Evolutionary conservation across 2,888 invertebrate genomes (phyloP), one percentile per base, ranked within the genome.

Genomic region (Trichacis sp.): DNA sequence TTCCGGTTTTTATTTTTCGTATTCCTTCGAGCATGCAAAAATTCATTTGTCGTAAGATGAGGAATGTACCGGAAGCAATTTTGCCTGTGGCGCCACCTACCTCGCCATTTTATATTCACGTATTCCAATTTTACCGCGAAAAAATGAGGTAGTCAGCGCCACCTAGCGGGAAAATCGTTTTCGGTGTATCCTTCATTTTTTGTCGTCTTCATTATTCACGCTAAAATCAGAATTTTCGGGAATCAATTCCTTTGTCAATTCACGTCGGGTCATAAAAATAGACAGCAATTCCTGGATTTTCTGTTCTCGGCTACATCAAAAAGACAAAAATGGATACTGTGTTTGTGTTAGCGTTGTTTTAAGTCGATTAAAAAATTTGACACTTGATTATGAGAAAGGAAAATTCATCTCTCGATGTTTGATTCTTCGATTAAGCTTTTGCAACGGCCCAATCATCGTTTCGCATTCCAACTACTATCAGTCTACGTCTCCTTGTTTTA

Each of bases 401-500:
- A 60, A 67, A 64, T 15, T 33, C 11, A 33, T 24, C 8, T 3
- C 33, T 11, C 52, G 33, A 33, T 33, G 33, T 40, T 33, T 33
- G 33, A 33, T 33, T 33, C 11, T n/a, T 12, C 14, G 64, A 64
- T 53, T 33, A 64, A 46, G 24, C 65, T 54, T 66, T 61, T 54
- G 55, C 65, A 59, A 69, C 63, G 60, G 63, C 69, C 64, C 70
- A 71, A 70, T 74, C 73, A 60, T 63, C 65, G 64, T 60, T 60
- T 64, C 53, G 36, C 53, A 57, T 45, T 66, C 64, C 57, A 55
- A 54, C 63, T 57, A 57, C 46, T 64, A 71, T 73, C 73, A 74
- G 70, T 68, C 74, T 74, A 73, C 64, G 60, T 69, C 69, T 69
- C 69, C 57, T 60, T 56, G 62, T 5, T n/a, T n/a, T n/a, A 24